phyloP scores from a whole-genome alignment of 1,140 invertebrate genomes.

The Asobara japonica region DNA sequence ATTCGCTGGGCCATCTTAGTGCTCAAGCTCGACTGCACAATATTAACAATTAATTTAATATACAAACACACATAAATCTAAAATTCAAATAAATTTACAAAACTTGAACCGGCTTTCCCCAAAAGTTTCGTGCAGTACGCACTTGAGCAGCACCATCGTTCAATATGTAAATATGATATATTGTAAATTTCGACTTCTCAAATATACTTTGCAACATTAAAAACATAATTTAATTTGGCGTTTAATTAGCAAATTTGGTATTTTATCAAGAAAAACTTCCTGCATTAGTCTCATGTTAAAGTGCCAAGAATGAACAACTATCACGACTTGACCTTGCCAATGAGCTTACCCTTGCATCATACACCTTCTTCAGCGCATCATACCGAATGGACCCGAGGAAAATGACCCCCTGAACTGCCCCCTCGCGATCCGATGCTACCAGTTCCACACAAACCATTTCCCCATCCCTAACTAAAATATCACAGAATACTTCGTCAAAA shows the following conservation, averaged over 20 bases:
- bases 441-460: slow-evolving; percentile 99
- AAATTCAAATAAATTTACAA: too few relatives aligned
- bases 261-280: too few relatives aligned
- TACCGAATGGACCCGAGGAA: slow-evolving; percentile 98
- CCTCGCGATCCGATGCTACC: slow-evolving; percentile 87
- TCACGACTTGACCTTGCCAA: background rate
- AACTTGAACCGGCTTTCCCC: too few relatives aligned
- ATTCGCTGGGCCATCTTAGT: slow-evolving; percentile 96
- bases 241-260: too few relatives aligned
- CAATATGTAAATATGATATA: too few relatives aligned
- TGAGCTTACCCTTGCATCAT: slow-evolving; percentile 89
- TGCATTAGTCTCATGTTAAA: too few relatives aligned
- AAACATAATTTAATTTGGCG: too few relatives aligned
- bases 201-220: too few relatives aligned
- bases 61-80: background rate
- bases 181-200: too few relatives aligned
- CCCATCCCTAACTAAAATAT: slow-evolving; percentile 94
- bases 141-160: too few relatives aligned
- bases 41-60: slow-evolving; percentile 32
- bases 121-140: too few relatives aligned
- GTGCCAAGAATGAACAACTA: background rate
- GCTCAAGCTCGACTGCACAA: slow-evolving; percentile 86
- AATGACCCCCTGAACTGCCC: slow-evolving; percentile 88
- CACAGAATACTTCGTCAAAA: slow-evolving; percentile 98
- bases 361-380: slow-evolving; percentile 95